Evolutionary conservation across 2,888 invertebrate genomes (phyloP), one percentile per base, ranked within the genome.

Genomic region (Unio delphinus): DNA sequence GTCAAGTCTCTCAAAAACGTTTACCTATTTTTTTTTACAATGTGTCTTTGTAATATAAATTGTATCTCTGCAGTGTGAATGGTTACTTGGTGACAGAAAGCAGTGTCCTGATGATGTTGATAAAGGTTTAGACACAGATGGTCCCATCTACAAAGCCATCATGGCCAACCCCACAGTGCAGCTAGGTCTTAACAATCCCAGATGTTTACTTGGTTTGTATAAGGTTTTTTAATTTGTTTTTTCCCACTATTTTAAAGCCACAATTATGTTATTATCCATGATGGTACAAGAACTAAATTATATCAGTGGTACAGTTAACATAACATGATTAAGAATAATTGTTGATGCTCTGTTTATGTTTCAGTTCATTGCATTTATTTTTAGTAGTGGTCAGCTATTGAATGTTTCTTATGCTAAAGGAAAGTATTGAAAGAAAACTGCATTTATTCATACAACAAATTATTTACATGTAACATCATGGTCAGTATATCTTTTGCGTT

Each of bases 121-220:
- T 62, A 91, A 92, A 67, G 94, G 94, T 20, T 89, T 94, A 55
- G 92, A 93, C 72, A 90, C 91, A 28, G 92, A 92, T 69, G 92
- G 93, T 54, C 92, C 92, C 18, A 92, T 94, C 75, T 92, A 93
- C 75, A 91, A 92, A 81, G 93, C 93, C 58, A 92, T 94, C 74
- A 91, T 94, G 86, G 91, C 91, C 67, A 92, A 93, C 89, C 92
- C 94, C 61, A 92, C 92, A 72, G 92, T 94, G 72, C 93, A 93
- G 83, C 90, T 94, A 64, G 93, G 92, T 73, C 91, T 94, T 23
- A 92, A 92, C 79, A 93, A 92, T 89, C 93, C 94, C 20, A 92
- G 93, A 88, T 92, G 93, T 80, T 90, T 94, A 78, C 89, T 93
- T 80, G 93, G 93, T 93, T 86, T 87, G 74, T 18, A 54, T 65